phyloP scores from a whole-genome alignment of 1,140 invertebrate species.

The Brachionus sp. region DNA sequence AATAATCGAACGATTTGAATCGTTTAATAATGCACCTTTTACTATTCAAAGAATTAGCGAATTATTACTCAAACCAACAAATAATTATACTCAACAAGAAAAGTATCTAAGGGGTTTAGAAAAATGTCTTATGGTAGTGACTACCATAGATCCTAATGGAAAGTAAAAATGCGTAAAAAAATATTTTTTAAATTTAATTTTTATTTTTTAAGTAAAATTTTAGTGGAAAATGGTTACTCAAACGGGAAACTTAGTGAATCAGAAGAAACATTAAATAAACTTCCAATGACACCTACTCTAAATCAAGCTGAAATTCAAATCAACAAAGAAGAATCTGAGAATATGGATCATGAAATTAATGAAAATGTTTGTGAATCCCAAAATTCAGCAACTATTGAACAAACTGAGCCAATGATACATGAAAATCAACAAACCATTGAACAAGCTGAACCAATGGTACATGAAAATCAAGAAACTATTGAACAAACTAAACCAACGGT shows the following conservation, averaged over 20 bases:
- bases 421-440: too few species aligned
- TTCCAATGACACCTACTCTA: background rate
- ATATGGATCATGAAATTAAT: background rate
- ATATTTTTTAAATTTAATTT: background rate
- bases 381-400: background rate
- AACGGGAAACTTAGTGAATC: background rate
- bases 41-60: slow-evolving; percentile 93
- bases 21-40: slow-evolving; percentile 81
- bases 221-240: background rate
- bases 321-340: background rate
- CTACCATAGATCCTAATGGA: slow-evolving; percentile 76
- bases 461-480: background rate
- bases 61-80: slow-evolving; percentile 79
- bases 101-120: slow-evolving; percentile 92
- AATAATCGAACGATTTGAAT: slow-evolving; percentile 43
- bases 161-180: slow-evolving; percentile 50
- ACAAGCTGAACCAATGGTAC: background rate
- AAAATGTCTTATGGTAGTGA: slow-evolving; percentile 82
- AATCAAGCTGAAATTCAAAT: background rate
- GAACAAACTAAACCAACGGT: background rate
- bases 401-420: background rate
- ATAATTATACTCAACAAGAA: slow-evolving; percentile 88
- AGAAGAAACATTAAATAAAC: background rate
- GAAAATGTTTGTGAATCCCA: background rate
- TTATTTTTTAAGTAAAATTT: slow-evolving; percentile 38